Conservation (phyloP, 2,113 vertebrate genomes). For the Spea bombifrons region DNA sequence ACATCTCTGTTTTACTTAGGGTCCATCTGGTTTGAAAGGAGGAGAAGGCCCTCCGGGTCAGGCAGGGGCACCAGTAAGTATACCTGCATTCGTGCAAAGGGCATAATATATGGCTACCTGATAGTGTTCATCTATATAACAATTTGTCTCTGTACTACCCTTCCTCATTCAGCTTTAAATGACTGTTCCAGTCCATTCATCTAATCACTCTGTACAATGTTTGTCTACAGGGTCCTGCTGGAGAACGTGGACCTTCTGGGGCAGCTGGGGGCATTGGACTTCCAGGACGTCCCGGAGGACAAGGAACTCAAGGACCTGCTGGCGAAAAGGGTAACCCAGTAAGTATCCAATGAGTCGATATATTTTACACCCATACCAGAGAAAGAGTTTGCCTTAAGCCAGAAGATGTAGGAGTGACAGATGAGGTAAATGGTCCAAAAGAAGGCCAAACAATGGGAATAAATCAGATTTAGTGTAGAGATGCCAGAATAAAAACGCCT, state of each 20-base stretch:
- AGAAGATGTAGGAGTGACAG: too few relatives aligned
- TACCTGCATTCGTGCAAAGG: not conserved
- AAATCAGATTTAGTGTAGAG: too few relatives aligned
- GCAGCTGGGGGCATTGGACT: constrained; percentile 80
- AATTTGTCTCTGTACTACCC: not conserved
- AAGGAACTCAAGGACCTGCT: constrained; percentile 74
- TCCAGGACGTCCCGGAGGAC: constrained; percentile 74
- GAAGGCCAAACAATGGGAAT: too few relatives aligned
- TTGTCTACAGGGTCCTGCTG: constrained; percentile 73
- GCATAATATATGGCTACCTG: not conserved
- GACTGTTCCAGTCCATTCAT: not conserved
- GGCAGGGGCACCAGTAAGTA: constrained; percentile 74
- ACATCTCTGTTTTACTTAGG: constrained; percentile 59
- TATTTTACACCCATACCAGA: not conserved
- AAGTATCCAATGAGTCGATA: constrained; percentile 52
- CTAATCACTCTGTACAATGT: not conserved
- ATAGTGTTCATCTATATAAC: not conserved
- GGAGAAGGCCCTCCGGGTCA: constrained; percentile 78
- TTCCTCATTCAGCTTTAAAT: not conserved
- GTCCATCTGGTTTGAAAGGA: constrained; percentile 82
- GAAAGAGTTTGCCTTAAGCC: too few relatives aligned
- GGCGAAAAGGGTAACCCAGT: constrained; percentile 90
- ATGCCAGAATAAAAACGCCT: too few relatives aligned
- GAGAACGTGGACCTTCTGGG: constrained; percentile 81
- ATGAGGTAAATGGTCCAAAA: too few relatives aligned